A percentile compares a stretch with the other conserved stretches of the same genome.
Conservation (phyloP, 2,797 vertebrate genomes). For the Prionace glauca region DNA sequence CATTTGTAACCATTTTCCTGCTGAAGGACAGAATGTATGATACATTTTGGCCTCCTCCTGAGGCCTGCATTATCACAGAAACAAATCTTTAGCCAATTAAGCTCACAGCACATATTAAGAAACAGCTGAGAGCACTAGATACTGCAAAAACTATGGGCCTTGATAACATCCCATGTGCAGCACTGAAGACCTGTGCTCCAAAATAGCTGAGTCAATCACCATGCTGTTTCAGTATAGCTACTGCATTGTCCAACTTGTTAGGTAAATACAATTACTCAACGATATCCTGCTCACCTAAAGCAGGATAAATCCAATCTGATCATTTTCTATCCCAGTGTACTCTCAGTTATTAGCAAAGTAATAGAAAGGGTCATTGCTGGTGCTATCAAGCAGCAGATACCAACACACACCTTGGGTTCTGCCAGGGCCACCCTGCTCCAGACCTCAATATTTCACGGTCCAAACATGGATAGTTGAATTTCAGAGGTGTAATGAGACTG, state of each 20-base stretch:
- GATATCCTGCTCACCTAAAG: neutral
- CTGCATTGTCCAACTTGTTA: neutral
- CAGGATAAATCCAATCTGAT: neutral
- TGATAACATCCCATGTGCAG: neutral
- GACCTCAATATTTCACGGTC: neutral
- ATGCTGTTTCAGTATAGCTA: neutral
- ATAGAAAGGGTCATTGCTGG: neutral
- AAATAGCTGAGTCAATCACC: neutral
- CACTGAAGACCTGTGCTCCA: neutral
- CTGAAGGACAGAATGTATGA: neutral
- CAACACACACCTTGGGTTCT: neutral
- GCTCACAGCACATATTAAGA: neutral
- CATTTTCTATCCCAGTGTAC: neutral
- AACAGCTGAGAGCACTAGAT: neutral
- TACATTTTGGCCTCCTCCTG: too few species aligned
- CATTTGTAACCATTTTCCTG: neutral
- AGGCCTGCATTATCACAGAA: neutral
- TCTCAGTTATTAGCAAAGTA: neutral
- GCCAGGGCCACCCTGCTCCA: neutral
- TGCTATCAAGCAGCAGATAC: neutral
- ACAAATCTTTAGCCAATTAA: neutral
- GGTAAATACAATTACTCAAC: neutral
- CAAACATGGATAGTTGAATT: neutral
- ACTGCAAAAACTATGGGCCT: neutral
- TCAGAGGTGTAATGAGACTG: neutral